A percentile compares a stretch with the other conserved stretches of the same genome.
Evolutionary conservation across 1,140 invertebrate species (phyloP).

Genomic region (Camponotus floridanus): DNA sequence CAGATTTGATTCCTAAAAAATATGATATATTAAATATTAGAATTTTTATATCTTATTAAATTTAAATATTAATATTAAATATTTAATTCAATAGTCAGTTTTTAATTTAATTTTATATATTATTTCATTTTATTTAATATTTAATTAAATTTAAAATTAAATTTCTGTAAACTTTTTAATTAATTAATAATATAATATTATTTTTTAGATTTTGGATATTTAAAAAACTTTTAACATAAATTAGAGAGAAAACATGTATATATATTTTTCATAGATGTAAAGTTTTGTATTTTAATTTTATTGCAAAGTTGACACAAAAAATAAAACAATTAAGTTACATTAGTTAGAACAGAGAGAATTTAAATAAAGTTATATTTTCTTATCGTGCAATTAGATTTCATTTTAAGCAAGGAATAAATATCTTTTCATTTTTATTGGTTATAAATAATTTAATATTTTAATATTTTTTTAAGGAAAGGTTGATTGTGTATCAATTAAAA

Average conservation of each 20-base stretch:
- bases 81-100: neutral
- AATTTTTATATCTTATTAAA: constrained; percentile 5
- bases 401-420: constrained; percentile 10
- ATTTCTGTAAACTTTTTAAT: neutral
- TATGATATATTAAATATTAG: neutral
- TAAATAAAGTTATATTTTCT: neutral
- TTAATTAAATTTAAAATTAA: neutral
- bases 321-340: neutral
- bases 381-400: neutral
- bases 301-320: neutral
- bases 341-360: neutral
- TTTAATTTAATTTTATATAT: no score
- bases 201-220: neutral
- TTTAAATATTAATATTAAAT: constrained; percentile 14
- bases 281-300: neutral
- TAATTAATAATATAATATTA: neutral
- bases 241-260: no score
- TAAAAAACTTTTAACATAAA: neutral
- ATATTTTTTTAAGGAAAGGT: neutral
- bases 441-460: neutral
- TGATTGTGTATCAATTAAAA: neutral
- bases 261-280: neutral
- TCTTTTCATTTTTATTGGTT: no score
- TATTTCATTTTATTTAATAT: neutral
- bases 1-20: neutral